Conservation (phyloP, 1,140 invertebrate species). For the Samia ricini region DNA sequence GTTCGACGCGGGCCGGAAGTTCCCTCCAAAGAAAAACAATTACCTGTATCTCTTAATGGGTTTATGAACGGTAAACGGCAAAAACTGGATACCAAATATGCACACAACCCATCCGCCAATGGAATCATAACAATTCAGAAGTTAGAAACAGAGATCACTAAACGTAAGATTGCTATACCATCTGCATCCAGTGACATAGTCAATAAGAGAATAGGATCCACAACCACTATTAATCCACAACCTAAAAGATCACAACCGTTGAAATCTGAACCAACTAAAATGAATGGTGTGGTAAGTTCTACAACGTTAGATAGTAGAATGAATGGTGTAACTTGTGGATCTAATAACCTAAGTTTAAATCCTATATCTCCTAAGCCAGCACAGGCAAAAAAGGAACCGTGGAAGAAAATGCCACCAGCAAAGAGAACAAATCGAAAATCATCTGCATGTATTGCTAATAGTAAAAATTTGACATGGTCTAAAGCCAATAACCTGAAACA, state of each 20-base stretch:
- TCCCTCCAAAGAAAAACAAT: conserved; percentile 41
- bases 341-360: conserved; percentile 62
- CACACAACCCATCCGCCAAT: conserved; percentile 64
- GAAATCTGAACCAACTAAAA: conserved; percentile 45
- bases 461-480: conserved; percentile 72
- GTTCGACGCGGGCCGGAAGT: conserved; percentile 42
- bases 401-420: conserved; percentile 42
- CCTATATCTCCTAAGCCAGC: conserved; percentile 38
- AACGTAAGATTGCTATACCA: conserved; percentile 53
- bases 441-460: conserved; percentile 70
- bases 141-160: conserved; percentile 28
- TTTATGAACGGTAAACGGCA: conserved; percentile 50
- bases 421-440: conserved; percentile 70
- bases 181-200: conserved; percentile 41
- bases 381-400: conserved; percentile 47
- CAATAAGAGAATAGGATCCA: conserved; percentile 45
- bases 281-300: conserved; percentile 58
- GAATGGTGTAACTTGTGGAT: conserved; percentile 67
- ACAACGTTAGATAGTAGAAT: conserved; percentile 68
- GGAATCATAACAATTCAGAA: conserved; percentile 29
- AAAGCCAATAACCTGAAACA: conserved; percentile 72
- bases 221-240: conserved; percentile 38
- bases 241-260: conserved; percentile 40
- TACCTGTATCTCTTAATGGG: conserved; percentile 41
- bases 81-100: conserved; percentile 35